Evolutionary conservation across 2,113 vertebrate genomes (phyloP), one percentile per base, ranked within the genome.

Genomic region (Lipophrys pholis): DNA sequence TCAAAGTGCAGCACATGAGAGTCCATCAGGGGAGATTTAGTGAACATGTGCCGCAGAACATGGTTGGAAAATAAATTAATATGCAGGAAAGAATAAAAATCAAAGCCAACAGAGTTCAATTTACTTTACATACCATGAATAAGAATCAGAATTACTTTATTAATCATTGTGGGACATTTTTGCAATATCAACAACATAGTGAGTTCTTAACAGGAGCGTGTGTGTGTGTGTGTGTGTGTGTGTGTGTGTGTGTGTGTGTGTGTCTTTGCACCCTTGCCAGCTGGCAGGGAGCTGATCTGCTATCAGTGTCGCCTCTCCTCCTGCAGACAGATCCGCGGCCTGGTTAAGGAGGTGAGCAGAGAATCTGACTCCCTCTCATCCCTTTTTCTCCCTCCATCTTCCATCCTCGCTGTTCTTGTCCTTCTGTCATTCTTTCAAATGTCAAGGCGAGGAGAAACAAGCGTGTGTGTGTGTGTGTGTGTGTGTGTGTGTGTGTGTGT

Each of bases 211-310:
- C 21, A 30, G 21, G 21, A 7, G 67, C 69, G 59, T 57, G 46
- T 70, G 39, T 49, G 67, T 76, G 60, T 76, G 62, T 76, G 49
- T 30, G 21, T 30, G 21, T 30, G 21, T 48, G 45, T 40, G 50
- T 30, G 21, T 30, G 21, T 30, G 21, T 30, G 21, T 30, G 21
- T 66, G 65, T 49, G 54, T 64, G 46, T 69, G 68, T 73, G 60
- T 79, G 49, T 69, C 57, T 48, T 40, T 40, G 50, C n/a, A 21
- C 3, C 46, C 42, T 39, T 3, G 43, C 80, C 80, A 87, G 76
- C 78, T 87, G 87, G 86, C 80, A 76, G 61, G 54, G 48, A 73
- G 59, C 79, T 81, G 84, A 14, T 56, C 52, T 53, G 54, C 89
- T 81, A 78, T 84, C 81, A 72, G 76, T 84, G 69, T 85, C 73